phyloP scores from a whole-genome alignment of 2,113 vertebrate genomes.

The Narcine bancroftii region DNA sequence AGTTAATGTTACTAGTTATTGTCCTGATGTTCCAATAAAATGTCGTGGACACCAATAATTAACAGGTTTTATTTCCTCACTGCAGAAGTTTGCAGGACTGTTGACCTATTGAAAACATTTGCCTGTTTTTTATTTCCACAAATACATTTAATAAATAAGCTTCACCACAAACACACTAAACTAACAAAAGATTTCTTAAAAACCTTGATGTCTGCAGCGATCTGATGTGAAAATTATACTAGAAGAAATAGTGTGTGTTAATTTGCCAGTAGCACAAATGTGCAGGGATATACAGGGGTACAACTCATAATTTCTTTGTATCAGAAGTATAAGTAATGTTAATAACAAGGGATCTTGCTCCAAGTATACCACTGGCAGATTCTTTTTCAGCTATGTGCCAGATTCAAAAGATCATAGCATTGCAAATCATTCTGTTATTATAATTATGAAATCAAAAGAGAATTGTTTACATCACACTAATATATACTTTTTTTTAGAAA shows the following conservation, averaged over 20 bases:
- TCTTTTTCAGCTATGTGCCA: background rate
- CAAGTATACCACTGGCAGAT: background rate
- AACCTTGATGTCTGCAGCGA: background rate
- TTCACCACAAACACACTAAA: constrained; percentile 56
- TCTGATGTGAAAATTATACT: background rate
- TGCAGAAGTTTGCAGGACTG: no score
- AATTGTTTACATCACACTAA: background rate
- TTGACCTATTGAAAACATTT: no score
- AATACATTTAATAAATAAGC: constrained; percentile 92
- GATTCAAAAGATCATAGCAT: background rate
- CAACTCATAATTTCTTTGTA: background rate
- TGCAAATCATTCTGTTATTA: background rate
- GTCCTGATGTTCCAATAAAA: no score
- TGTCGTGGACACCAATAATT: no score
- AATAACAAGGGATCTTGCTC: background rate
- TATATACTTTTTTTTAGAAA: background rate
- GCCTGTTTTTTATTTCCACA: constrained; percentile 52
- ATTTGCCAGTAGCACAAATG: background rate
- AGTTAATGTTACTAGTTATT: no score
- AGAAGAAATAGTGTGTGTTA: background rate
- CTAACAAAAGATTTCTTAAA: background rate
- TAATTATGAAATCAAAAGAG: background rate
- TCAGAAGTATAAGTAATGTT: background rate
- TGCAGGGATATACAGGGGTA: background rate
- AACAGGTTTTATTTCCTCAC: no score